A percentile compares a stretch with the other conserved stretches of the same genome.
Conservation (phyloP, 2,797 vertebrate species). For the Rhynchotus rufescens region DNA sequence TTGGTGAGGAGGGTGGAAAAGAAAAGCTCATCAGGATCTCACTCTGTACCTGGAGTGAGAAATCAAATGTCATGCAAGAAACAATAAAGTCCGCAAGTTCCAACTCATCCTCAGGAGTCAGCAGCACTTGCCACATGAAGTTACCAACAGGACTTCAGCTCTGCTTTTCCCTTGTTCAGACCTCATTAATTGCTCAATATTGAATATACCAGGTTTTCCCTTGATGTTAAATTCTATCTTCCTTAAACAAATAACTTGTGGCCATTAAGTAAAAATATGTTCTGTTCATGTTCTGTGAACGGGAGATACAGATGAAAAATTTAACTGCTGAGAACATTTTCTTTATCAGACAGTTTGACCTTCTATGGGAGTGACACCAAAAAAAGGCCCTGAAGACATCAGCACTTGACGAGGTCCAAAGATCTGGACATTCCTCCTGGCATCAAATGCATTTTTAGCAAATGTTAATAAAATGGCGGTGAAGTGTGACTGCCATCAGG, state of each 20-base stretch:
- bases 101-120: background rate
- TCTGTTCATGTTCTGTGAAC: background rate
- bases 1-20: background rate
- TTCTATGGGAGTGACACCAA: background rate
- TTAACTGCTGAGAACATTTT: background rate
- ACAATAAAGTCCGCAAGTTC: background rate
- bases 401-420: background rate
- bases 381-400: background rate
- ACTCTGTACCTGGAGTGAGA: background rate
- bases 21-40: background rate
- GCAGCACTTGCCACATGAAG: background rate
- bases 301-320: background rate
- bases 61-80: background rate
- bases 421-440: background rate
- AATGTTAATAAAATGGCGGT: fast-evolving
- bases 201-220: background rate
- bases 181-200: background rate
- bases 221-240: background rate
- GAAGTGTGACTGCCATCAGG: background rate
- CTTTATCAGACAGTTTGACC: background rate
- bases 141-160: background rate
- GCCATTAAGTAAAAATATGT: background rate
- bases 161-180: background rate
- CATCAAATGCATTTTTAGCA: background rate
- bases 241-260: background rate